phyloP scores from a whole-genome alignment of 1,140 invertebrate genomes.

The Bicyclus anynana region DNA sequence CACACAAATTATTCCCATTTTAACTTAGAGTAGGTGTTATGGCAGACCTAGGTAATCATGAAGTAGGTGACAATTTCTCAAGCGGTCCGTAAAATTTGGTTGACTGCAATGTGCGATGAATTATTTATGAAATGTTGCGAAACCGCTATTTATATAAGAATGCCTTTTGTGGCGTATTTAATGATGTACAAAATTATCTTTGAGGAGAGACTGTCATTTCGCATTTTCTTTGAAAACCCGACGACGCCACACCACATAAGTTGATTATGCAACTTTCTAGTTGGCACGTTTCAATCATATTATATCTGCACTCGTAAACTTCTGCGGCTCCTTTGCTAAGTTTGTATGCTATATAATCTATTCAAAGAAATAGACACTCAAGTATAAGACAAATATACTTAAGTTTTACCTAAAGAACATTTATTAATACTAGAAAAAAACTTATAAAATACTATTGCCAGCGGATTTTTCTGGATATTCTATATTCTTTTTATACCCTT shows the following conservation, averaged over 20 bases:
- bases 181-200: slow-evolving; percentile 4
- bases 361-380: no score
- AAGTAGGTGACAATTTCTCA: not conserved
- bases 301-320: not conserved
- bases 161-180: slow-evolving; percentile 5
- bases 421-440: no score
- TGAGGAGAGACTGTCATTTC: slow-evolving; percentile 4
- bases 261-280: not conserved
- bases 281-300: not conserved
- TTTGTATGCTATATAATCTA: no score
- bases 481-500: no score
- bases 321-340: no score
- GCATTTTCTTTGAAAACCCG: not conserved
- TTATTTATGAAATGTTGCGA: slow-evolving; percentile 2
- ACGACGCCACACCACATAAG: not conserved
- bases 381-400: no score
- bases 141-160: slow-evolving; percentile 5
- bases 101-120: not conserved
- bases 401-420: no score
- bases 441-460: no score
- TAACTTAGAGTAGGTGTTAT: not conserved
- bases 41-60: not conserved
- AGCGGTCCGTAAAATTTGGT: not conserved
- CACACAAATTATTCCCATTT: no score
- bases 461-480: no score